Evolutionary conservation across 2,888 invertebrate species (phyloP).

Genomic region (Acrobasis suavella): DNA sequence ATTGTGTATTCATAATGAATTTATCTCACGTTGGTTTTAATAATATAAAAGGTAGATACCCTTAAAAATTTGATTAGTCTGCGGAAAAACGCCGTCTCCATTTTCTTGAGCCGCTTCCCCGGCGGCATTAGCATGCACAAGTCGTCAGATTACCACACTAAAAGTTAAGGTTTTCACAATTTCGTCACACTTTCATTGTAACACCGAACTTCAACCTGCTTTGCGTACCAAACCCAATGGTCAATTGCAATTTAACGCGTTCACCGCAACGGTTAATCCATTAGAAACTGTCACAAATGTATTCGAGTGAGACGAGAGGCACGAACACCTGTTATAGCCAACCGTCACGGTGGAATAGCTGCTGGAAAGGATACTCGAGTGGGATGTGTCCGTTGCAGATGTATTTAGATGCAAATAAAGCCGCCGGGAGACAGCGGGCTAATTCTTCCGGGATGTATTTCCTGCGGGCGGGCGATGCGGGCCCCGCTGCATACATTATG

Average conservation of each 20-base stretch:
- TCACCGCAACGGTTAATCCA: conserved; percentile 24
- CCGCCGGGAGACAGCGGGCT: conserved; percentile 55
- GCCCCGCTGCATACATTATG: conserved; percentile 54
- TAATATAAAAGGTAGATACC: conserved; percentile 43
- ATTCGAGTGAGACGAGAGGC: conserved; percentile 5
- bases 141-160: conserved; percentile 39
- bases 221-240: conserved; percentile 38
- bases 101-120: conserved; percentile 38
- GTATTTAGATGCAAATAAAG: conserved; percentile 63
- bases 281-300: conserved; percentile 21
- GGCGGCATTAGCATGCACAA: conserved; percentile 32
- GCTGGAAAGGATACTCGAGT: conserved; percentile 18
- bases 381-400: conserved; percentile 43
- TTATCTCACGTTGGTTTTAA: too few species aligned
- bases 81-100: conserved; percentile 54
- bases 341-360: conserved; percentile 14
- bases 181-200: conserved; percentile 63
- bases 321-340: conserved; percentile 18
- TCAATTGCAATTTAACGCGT: conserved; percentile 39
- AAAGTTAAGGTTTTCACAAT: conserved; percentile 55
- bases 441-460: conserved; percentile 81
- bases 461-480: conserved; percentile 52
- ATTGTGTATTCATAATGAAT: too few species aligned
- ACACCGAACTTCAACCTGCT: conserved; percentile 31
- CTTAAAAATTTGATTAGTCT: conserved; percentile 53